Percentiles rank a stretch among this genome's conserved stretches.
Conservation (phyloP, 2,113 vertebrate genomes). For the Tonatia bakeri region DNA sequence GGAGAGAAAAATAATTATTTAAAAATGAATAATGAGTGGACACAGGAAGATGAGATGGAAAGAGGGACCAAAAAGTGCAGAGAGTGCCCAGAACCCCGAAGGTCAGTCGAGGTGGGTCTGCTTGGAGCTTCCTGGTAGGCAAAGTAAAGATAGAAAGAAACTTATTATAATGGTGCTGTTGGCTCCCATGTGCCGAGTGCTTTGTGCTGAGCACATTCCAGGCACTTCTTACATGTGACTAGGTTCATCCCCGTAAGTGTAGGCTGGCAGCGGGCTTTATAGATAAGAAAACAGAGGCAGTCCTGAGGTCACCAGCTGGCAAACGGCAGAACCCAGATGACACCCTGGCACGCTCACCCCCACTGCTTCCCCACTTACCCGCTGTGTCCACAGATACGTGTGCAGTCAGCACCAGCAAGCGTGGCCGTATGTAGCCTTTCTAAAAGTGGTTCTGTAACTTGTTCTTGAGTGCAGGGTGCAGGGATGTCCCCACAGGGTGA, state of each 20-base stretch:
- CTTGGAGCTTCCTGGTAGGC: neutral
- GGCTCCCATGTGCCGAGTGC: neutral
- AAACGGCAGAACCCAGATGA: neutral
- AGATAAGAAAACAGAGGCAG: neutral
- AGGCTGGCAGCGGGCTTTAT: neutral
- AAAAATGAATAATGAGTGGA: neutral
- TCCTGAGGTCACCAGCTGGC: neutral
- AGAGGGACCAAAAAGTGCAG: neutral
- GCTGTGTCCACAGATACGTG: too few relatives aligned
- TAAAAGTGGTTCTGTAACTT: neutral
- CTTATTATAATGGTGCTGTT: neutral
- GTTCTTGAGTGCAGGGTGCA: neutral
- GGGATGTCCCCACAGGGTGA: neutral
- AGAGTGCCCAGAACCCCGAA: neutral
- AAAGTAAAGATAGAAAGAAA: neutral
- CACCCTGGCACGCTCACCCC: rapidly evolving
- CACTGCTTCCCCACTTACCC: neutral
- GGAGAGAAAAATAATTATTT: neutral
- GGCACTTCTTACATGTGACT: neutral
- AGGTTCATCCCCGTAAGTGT: neutral
- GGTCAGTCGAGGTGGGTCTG: neutral
- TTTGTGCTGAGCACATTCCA: neutral
- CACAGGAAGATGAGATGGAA: neutral
- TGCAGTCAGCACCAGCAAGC: neutral
- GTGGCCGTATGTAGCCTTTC: neutral